These are phyloP conservation scores for Pandion haliaetus DNA, from an alignment of 2,113 vertebrate species.

Conservation along the genomic window DNA sequence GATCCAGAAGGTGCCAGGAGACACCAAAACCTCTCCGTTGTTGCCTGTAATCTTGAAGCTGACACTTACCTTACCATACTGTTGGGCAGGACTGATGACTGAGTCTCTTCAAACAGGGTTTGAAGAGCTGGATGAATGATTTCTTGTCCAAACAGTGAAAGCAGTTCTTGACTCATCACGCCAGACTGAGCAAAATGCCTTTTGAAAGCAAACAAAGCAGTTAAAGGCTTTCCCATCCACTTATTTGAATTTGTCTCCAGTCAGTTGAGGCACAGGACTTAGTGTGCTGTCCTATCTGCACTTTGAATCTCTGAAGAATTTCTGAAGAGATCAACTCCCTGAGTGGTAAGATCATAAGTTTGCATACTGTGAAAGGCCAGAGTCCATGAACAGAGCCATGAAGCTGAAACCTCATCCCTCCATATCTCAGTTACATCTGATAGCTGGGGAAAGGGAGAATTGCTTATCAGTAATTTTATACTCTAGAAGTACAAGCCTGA, in stretches of 20 bases:
- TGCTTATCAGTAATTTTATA: constrained; percentile 36
- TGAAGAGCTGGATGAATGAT: not conserved
- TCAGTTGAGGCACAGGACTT: not conserved
- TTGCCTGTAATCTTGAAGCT: not conserved
- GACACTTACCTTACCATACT: not conserved
- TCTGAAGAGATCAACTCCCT: not conserved
- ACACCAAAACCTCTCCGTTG: not conserved
- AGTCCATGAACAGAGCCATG: not conserved
- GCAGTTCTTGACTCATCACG: not conserved
- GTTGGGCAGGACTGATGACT: not conserved
- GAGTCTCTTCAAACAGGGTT: not conserved
- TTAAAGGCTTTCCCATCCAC: not conserved
- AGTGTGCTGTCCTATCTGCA: not conserved
- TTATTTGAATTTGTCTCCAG: not conserved
- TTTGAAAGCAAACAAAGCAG: not conserved
- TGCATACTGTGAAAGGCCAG: not conserved
- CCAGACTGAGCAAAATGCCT: not conserved
- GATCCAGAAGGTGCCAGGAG: not conserved
- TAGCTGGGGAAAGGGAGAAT: not conserved
- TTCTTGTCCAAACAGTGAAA: not conserved
- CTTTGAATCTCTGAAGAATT: constrained; percentile 20
- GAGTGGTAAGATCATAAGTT: not conserved
- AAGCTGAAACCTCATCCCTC: constrained; percentile 20
- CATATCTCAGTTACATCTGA: not conserved
- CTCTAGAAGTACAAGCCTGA: not conserved